Evolutionary conservation across 1,140 invertebrate genomes (phyloP).

Genomic region (Aphelinus certus): DNA sequence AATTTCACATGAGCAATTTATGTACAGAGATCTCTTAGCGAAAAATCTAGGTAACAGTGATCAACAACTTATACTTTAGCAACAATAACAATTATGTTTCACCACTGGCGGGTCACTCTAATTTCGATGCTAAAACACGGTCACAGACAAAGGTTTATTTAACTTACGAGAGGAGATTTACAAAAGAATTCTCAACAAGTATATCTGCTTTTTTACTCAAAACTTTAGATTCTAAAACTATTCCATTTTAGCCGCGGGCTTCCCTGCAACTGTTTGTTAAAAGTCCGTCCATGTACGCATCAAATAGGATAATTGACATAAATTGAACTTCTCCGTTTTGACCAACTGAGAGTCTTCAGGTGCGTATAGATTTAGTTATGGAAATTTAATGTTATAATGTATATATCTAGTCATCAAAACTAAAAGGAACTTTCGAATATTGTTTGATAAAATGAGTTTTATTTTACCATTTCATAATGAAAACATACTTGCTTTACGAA

Average conservation of each 20-base stretch:
- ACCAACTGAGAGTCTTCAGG: conserved; percentile 7
- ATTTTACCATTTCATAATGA: too few relatives aligned
- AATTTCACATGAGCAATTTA: conserved; percentile 28
- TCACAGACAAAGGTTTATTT: conserved; percentile 8
- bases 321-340: conserved; percentile 1
- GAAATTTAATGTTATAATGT: too few relatives aligned
- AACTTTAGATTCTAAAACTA: conserved; percentile 5
- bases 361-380: background rate
- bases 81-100: conserved; percentile 54
- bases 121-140: conserved; percentile 10
- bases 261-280: conserved; percentile 21
- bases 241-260: conserved; percentile 23
- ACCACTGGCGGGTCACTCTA: conserved; percentile 22
- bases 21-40: conserved; percentile 45
- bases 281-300: background rate
- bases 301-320: conserved; percentile 27
- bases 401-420: too few relatives aligned
- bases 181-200: conserved; percentile 33
- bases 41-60: conserved; percentile 51
- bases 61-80: conserved; percentile 56
- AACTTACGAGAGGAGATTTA: conserved; percentile 35
- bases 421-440: too few relatives aligned
- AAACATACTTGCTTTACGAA: too few relatives aligned
- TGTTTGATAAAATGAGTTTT: too few relatives aligned
- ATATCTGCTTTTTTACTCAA: background rate